Evolutionary conservation across 2,888 invertebrate species (phyloP).

Genomic region (Agrochola litura): DNA sequence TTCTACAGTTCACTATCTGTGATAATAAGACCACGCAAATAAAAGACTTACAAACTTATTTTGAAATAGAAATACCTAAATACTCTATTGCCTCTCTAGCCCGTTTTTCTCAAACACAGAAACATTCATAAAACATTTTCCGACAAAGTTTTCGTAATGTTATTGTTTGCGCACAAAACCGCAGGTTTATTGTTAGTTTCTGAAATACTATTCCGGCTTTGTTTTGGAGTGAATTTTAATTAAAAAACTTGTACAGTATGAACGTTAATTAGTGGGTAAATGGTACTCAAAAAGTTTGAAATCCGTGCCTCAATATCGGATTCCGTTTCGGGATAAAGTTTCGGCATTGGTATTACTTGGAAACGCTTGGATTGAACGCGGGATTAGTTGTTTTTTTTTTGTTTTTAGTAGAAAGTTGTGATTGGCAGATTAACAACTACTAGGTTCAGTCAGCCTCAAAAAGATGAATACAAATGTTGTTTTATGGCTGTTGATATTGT

Average conservation of each 20-base stretch:
- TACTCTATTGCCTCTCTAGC: not conserved
- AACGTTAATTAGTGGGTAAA: constrained; percentile 21
- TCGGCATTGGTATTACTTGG: too few species aligned
- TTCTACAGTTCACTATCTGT: not conserved
- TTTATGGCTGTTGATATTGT: too few species aligned
- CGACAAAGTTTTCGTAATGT: not conserved
- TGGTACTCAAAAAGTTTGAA: constrained; percentile 24
- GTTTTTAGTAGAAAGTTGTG: not conserved
- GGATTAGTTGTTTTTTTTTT: not conserved
- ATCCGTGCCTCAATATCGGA: constrained; percentile 9
- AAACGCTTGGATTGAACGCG: too few species aligned
- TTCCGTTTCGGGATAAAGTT: not conserved
- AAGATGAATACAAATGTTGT: too few species aligned
- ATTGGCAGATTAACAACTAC: not conserved
- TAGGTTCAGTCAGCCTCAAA: too few species aligned
- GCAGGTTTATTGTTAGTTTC: constrained; percentile 22
- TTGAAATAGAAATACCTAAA: not conserved
- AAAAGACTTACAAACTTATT: not conserved
- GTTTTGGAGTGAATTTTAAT: constrained; percentile 28
- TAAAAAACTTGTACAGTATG: constrained; percentile 28
- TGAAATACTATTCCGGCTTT: constrained; percentile 9
- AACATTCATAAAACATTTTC: constrained; percentile 15
- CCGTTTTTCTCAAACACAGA: constrained; percentile 1
- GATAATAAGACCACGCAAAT: not conserved
- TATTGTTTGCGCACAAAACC: constrained; percentile 17